Conservation (phyloP, 2,113 vertebrate species). For the Muntiacus muntjak region DNA sequence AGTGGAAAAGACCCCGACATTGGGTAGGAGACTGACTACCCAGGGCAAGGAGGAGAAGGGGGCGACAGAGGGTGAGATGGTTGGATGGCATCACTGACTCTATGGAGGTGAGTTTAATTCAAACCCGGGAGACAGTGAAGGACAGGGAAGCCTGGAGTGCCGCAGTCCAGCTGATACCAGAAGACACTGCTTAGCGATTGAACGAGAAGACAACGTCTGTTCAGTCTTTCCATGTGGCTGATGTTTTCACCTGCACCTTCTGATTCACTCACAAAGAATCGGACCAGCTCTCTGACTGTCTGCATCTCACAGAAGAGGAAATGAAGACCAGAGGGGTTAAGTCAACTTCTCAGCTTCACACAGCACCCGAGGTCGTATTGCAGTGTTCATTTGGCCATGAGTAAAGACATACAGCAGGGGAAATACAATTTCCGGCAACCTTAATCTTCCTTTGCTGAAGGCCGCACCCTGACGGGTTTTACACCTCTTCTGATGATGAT, state of each 20-base stretch:
- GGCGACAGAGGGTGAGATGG: neutral
- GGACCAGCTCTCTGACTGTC: neutral
- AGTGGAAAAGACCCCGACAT: accelerated
- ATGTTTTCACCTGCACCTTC: neutral
- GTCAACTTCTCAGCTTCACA: neutral
- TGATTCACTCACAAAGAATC: neutral
- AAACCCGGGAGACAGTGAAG: neutral
- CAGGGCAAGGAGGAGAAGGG: neutral
- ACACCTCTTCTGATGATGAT: neutral
- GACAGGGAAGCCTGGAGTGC: neutral
- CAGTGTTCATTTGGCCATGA: accelerated
- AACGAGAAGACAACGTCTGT: neutral
- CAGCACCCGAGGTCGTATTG: accelerated
- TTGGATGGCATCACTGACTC: neutral
- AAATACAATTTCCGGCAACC: accelerated
- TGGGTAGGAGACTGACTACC: neutral
- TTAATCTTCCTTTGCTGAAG: neutral
- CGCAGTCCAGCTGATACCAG: accelerated
- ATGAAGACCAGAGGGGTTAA: neutral
- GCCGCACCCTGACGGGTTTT: accelerated
- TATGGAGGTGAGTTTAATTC: neutral
- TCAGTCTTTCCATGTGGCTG: neutral
- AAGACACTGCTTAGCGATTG: neutral
- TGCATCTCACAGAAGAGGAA: neutral
- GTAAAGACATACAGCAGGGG: too few relatives aligned